Base-by-base conservation (phyloP, 2,888 invertebrate species). In the Leptinotarsa juncta region DNA sequence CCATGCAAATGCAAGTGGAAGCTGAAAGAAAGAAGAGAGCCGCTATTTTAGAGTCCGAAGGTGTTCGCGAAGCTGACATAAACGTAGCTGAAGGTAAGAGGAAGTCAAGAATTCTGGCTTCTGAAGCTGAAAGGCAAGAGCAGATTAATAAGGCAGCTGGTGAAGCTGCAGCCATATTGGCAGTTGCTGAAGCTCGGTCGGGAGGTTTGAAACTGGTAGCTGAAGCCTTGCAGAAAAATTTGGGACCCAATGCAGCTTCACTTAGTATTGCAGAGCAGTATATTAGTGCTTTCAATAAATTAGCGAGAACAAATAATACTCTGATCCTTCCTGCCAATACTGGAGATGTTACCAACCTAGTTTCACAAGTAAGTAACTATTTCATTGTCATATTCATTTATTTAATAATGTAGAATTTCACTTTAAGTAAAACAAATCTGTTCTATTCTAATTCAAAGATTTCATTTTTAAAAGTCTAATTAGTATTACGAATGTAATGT, bases 1-100 rank as follows among this genome's bases (percentile, higher is more conserved):
- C 99, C 0, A 99, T 99, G 99, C 99, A 99, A 88, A 98, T 99
- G 98, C 99, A 99, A 90, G 99, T 99, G 0, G 76, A 76, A 65
- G 99, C 99, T 0, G 99, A 99, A 87, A 89, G 99, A 71, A 94
- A 95, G 85, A 99, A 99, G 87, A 90, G 99, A 80, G 99, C 99
- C 0, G 95, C 97, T 18, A 96, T 99, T 84, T 90, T 99, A 78
- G 98, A 99, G 87, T 99, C 99, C 0, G 99, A 99, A 89, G 98
- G 98, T 86, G 91, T 93, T 14, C 90, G 96, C 42, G 95, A 94
- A 80, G 96, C 96, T 0, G 97, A 98, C 79, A 97, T 99, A 74
- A 99, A 99, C 88, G 95, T 98, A 7, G 99, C 99, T 0, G 97
- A 99, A 88, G 99, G 99, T 85, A 95, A 97, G 89, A 93, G 98